Percentiles rank a stretch among this genome's conserved stretches.
These are phyloP conservation scores for Corythoichthys haematopterus DNA, from an alignment of 2,113 vertebrate species.

Conservation along the genomic window DNA sequence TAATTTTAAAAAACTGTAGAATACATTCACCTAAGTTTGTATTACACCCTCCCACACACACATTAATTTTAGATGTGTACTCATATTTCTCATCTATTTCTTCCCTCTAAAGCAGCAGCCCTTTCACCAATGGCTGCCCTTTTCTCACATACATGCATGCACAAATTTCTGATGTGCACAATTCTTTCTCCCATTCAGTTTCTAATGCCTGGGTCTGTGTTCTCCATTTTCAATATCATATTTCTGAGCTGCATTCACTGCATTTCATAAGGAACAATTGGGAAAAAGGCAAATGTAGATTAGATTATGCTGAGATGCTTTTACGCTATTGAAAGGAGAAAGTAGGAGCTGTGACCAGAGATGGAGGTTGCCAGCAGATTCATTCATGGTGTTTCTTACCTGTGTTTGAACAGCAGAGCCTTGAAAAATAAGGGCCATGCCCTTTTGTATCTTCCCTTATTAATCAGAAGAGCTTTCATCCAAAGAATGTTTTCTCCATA, in stretches of 20 bases:
- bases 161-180: slow-evolving; percentile 24
- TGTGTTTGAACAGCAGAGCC: slow-evolving; percentile 33
- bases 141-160: slow-evolving; percentile 19
- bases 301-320: slow-evolving; percentile 25
- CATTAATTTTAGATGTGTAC: not conserved
- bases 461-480: too few relatives aligned
- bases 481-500: too few relatives aligned
- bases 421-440: not conserved
- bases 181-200: slow-evolving; percentile 15
- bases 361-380: slow-evolving; percentile 42
- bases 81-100: slow-evolving; percentile 23
- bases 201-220: slow-evolving; percentile 14
- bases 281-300: slow-evolving; percentile 32
- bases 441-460: not conserved
- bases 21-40: too few relatives aligned
- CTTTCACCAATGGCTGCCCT: not conserved
- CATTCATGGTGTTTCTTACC: slow-evolving; percentile 27
- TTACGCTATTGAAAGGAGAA: slow-evolving; percentile 20
- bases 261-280: slow-evolving; percentile 24
- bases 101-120: slow-evolving; percentile 2
- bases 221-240: slow-evolving; percentile 18
- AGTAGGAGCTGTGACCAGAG: slow-evolving; percentile 22
- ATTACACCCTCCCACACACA: too few relatives aligned
- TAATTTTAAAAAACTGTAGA: too few relatives aligned
- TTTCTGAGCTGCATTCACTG: slow-evolving; percentile 14